phyloP scores from a whole-genome alignment of 2,113 vertebrate species.

The Arizona elegans region DNA sequence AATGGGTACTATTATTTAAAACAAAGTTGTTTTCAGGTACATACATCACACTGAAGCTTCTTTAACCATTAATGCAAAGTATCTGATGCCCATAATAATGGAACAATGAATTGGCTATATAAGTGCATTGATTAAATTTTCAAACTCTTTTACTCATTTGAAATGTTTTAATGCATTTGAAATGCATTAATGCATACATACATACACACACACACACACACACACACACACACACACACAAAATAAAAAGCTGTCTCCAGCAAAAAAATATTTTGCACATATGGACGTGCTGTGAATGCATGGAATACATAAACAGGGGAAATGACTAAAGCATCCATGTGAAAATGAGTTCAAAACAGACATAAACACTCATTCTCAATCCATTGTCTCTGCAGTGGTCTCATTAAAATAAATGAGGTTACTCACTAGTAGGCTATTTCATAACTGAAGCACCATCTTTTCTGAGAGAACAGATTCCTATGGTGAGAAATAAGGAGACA shows the following conservation, averaged over 20 bases:
- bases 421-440: neutral
- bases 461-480: constrained; percentile 18
- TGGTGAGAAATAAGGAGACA: constrained; percentile 29
- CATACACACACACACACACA: too few species aligned
- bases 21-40: neutral
- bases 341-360: constrained; percentile 29
- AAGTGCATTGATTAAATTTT: neutral
- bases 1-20: neutral
- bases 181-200: neutral
- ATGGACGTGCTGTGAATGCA: neutral
- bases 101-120: neutral
- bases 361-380: neutral
- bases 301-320: constrained; percentile 29
- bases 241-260: neutral
- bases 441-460: constrained; percentile 17
- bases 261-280: constrained; percentile 6
- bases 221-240: neutral
- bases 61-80: neutral
- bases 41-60: neutral
- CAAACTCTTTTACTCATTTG: neutral
- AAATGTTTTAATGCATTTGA: neutral
- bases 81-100: neutral
- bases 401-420: neutral
- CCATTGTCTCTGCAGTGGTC: neutral
- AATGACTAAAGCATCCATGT: constrained; percentile 14